Evolutionary conservation across 2,888 invertebrate genomes (phyloP).

Genomic region (Aromia moschata): DNA sequence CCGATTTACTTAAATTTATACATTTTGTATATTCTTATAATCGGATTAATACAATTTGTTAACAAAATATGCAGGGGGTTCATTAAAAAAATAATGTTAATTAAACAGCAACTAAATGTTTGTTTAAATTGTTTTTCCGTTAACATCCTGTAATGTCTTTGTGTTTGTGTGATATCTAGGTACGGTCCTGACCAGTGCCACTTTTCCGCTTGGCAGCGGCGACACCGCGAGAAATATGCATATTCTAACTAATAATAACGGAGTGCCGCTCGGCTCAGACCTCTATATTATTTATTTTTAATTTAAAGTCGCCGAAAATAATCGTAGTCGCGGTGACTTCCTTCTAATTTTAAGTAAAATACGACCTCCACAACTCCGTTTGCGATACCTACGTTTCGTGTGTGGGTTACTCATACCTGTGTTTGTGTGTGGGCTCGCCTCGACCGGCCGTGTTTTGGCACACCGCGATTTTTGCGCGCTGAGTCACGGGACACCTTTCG

Average conservation of each 20-base stretch:
- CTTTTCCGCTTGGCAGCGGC: background rate
- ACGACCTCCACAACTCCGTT: slow-evolving; percentile 39
- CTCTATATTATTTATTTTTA: slow-evolving; percentile 11
- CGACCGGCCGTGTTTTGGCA: slow-evolving; percentile 42
- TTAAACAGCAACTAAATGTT: too few species aligned
- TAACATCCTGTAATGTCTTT: too few species aligned
- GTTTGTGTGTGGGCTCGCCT: slow-evolving; percentile 47
- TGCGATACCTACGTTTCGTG: slow-evolving; percentile 39
- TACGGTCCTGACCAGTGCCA: too few species aligned
- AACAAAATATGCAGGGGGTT: too few species aligned
- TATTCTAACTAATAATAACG: background rate
- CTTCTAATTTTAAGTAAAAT: slow-evolving; percentile 39
- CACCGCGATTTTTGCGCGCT: slow-evolving; percentile 32
- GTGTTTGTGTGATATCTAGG: too few species aligned
- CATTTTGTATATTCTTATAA: too few species aligned
- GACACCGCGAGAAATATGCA: background rate
- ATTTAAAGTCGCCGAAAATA: slow-evolving; percentile 15
- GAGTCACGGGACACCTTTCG: slow-evolving; percentile 38
- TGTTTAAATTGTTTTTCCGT: too few species aligned
- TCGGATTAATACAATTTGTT: too few species aligned
- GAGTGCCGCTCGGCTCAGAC: background rate
- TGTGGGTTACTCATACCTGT: slow-evolving; percentile 40
- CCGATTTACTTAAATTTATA: too few species aligned
- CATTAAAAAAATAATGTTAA: too few species aligned
- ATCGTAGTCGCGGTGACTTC: slow-evolving; percentile 9